A percentile compares a stretch with the other conserved stretches of the same genome.
Evolutionary conservation across 2,888 invertebrate genomes (phyloP).

Genomic region (Tipula unca): DNA sequence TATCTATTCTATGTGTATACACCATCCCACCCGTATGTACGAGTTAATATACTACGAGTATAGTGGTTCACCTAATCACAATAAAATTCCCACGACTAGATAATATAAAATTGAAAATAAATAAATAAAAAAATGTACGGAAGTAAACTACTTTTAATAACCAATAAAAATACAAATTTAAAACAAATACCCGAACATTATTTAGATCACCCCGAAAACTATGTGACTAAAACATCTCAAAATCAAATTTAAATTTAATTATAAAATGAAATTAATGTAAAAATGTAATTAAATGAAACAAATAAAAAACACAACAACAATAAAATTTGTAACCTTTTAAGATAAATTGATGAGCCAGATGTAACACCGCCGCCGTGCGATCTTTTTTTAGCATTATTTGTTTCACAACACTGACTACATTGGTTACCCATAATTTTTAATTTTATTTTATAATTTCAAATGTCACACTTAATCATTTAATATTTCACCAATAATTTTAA

Average conservation of each 20-base stretch:
- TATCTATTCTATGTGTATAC: too few species aligned
- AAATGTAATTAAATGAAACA: neutral
- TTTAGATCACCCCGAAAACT: neutral
- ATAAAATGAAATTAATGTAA: neutral
- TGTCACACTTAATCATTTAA: neutral
- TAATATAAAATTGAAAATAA: too few species aligned
- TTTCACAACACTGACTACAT: slow-evolving; percentile 42
- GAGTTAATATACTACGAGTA: too few species aligned
- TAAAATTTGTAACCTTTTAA: slow-evolving; percentile 35
- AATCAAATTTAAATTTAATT: neutral
- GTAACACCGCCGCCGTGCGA: slow-evolving; percentile 36
- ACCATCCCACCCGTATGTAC: too few species aligned
- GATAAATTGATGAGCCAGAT: slow-evolving; percentile 39
- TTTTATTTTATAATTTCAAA: neutral
- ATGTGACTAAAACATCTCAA: neutral
- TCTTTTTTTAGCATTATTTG: slow-evolving; percentile 32
- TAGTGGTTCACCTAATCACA: neutral
- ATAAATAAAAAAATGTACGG: neutral
- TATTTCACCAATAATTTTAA: neutral
- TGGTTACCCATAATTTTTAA: slow-evolving; percentile 38
- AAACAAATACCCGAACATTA: neutral
- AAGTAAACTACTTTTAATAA: neutral
- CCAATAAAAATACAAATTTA: neutral
- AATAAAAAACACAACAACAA: slow-evolving; percentile 24
- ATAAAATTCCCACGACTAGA: neutral